Evolutionary conservation across 1,140 invertebrate species (phyloP).

Genomic region (Atta colombica): DNA sequence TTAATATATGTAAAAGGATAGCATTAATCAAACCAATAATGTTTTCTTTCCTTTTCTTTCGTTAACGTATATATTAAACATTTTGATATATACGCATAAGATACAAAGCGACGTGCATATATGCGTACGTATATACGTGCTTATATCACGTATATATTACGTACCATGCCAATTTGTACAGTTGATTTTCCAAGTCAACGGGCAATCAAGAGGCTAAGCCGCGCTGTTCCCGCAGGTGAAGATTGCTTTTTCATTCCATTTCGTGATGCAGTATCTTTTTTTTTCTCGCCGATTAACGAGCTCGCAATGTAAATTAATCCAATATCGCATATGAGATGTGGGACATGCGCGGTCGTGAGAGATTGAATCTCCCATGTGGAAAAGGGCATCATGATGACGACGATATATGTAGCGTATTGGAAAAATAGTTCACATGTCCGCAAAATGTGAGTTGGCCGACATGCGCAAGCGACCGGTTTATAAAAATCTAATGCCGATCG

Average conservation of each 20-base stretch:
- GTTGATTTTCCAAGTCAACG: constrained; percentile 74
- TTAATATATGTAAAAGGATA: constrained; percentile 34
- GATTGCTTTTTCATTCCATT: constrained; percentile 70
- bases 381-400: constrained; percentile 61
- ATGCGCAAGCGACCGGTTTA: not conserved
- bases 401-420: constrained; percentile 45
- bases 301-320: constrained; percentile 72
- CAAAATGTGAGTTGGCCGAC: constrained; percentile 16
- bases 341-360: constrained; percentile 39
- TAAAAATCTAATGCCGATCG: constrained; percentile 44
- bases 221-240: constrained; percentile 40
- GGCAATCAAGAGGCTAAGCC: constrained; percentile 64
- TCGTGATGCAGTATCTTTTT: constrained; percentile 17
- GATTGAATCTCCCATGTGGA: constrained; percentile 67
- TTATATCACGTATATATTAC: not conserved
- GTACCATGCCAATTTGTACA: constrained; percentile 60
- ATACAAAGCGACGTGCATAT: not conserved
- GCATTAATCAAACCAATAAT: constrained; percentile 7
- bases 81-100: not conserved
- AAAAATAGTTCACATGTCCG: constrained; percentile 30
- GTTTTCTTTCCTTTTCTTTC: not conserved
- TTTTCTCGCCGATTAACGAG: constrained; percentile 68
- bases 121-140: too few relatives aligned
- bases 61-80: constrained; percentile 10
- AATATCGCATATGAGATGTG: constrained; percentile 71